phyloP scores from a whole-genome alignment of 1,140 invertebrate genomes.

The Acromyrmex charruanus region DNA sequence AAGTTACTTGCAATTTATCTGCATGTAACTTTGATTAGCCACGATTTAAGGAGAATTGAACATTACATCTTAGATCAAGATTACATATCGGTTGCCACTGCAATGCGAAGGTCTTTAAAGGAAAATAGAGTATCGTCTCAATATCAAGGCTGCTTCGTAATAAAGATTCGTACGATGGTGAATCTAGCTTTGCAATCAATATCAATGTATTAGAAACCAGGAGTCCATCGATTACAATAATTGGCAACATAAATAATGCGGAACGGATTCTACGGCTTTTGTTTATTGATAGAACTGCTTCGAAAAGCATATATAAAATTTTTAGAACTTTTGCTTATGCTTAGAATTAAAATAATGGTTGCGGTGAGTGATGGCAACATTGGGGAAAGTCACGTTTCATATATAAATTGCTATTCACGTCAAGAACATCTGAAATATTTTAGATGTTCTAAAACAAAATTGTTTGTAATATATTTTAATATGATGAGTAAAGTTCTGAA shows the following conservation, averaged over 20 bases:
- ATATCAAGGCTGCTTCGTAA: constrained; percentile 68
- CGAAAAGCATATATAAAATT: constrained; percentile 12
- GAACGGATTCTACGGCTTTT: not conserved
- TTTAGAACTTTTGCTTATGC: constrained; percentile 2
- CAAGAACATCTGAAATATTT: constrained; percentile 3
- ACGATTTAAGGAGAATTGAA: constrained; percentile 11
- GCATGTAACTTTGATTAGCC: constrained; percentile 34
- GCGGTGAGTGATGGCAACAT: constrained; percentile 24
- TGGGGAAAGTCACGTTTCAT: constrained; percentile 19
- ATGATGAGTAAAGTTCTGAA: not conserved
- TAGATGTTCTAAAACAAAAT: not conserved
- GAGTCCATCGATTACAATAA: constrained; percentile 55
- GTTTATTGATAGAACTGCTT: constrained; percentile 27
- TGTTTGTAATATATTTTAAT: not conserved
- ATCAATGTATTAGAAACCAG: constrained; percentile 65
- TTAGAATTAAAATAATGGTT: constrained; percentile 26
- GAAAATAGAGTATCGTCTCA: constrained; percentile 70
- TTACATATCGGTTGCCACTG: constrained; percentile 51
- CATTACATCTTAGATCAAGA: constrained; percentile 54
- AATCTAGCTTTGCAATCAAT: constrained; percentile 72
- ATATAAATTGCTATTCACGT: not conserved
- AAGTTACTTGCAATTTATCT: constrained; percentile 28
- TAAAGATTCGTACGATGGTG: constrained; percentile 67
- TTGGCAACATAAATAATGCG: constrained; percentile 43
- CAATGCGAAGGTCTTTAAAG: constrained; percentile 66